These are phyloP conservation scores for Lophotis ruficrista DNA, from an alignment of 2,113 vertebrate genomes.

Conservation along the genomic window DNA sequence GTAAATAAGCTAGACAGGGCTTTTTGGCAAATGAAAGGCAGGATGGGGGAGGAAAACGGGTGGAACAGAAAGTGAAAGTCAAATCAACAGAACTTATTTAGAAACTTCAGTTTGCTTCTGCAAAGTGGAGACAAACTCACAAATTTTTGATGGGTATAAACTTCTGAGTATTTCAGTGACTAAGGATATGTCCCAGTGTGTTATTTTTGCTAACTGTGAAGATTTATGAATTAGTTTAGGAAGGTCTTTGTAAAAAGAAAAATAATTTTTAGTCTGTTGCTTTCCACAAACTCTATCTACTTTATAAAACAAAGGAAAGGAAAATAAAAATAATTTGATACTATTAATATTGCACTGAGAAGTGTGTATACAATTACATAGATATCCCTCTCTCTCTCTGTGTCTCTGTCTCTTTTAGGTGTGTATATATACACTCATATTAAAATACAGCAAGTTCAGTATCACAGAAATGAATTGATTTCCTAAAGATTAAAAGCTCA, in stretches of 20 bases:
- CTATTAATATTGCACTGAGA: not conserved
- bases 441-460: not conserved
- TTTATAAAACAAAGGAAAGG: not conserved
- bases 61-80: constrained; percentile 59
- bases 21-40: constrained; percentile 78
- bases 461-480: not conserved
- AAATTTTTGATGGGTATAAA: not conserved
- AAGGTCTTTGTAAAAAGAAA: not conserved
- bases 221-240: not conserved
- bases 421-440: not conserved
- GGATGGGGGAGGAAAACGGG: constrained; percentile 50
- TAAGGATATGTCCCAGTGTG: not conserved
- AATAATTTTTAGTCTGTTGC: not conserved
- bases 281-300: not conserved
- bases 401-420: not conserved
- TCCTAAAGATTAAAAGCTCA: not conserved
- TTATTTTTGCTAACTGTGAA: not conserved
- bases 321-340: not conserved
- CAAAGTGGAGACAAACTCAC: not conserved
- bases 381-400: not conserved
- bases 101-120: not conserved
- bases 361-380: not conserved
- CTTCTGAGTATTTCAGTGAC: not conserved
- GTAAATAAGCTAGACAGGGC: constrained; percentile 87
- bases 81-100: not conserved